Evolutionary conservation across 37 sponge, comb jelly and placozoan genomes (phyloP).

Genomic region (Ianthella basta): DNA sequence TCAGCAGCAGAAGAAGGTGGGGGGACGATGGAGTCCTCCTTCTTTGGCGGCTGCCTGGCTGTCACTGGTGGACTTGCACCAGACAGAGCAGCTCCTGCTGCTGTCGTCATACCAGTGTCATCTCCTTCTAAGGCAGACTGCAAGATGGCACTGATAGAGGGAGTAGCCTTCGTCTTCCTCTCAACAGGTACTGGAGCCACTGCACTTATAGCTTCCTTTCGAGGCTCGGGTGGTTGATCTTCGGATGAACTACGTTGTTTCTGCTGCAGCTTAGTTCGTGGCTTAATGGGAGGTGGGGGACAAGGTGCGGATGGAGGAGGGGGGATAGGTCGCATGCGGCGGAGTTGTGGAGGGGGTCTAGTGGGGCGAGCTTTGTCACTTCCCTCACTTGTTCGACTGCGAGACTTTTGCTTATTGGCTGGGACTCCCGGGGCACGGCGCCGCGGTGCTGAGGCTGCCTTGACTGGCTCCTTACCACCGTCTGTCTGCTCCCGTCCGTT

Average conservation of each 20-base stretch:
- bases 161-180: neutral
- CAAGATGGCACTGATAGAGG: neutral
- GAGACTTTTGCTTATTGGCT: neutral
- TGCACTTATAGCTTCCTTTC: neutral
- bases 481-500: too few species aligned
- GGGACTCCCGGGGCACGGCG: neutral
- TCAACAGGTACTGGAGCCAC: conserved; percentile 1
- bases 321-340: conserved; percentile 43
- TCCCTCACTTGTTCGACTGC: neutral
- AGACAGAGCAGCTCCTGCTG: neutral
- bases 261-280: neutral
- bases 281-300: conserved; percentile 33
- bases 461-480: too few species aligned
- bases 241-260: neutral
- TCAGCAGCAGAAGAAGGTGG: neutral
- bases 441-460: too few species aligned
- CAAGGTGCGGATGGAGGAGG: conserved; percentile 30
- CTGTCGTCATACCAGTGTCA: neutral
- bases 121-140: neutral
- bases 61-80: neutral
- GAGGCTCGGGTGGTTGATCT: neutral
- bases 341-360: neutral
- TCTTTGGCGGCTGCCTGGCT: neutral
- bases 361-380: neutral
- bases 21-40: neutral